Base-by-base conservation (phyloP, 2,888 invertebrate species). In the Troides helena region DNA sequence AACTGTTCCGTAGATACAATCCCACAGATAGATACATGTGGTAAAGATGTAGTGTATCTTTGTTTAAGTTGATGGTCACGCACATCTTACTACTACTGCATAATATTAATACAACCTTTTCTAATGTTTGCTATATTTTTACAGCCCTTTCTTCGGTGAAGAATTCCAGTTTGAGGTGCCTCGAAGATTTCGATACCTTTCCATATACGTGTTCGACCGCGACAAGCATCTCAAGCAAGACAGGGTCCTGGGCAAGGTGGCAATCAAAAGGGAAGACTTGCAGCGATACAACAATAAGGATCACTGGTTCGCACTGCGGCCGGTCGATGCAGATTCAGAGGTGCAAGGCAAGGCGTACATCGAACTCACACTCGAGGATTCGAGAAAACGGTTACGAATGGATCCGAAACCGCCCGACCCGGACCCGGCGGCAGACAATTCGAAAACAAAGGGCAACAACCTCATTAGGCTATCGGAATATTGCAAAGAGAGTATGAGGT, bases 141-240 rank as follows among this genome's bases (percentile, higher is more conserved):
- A 76, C 88, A 96, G 96, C 86, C 98, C 98, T 75, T 98, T 98
- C 90, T 98, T 97, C 87, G 97, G 97, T 73, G 98, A 98, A 86
- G 98, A 98, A 88, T 98, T 97, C 92, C 96, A 97, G 86, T 98
- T 98, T 85, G 97, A 98, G 88, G 97, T 98, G 76, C 98, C 98
- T 65, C 94, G 97, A 79, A 95, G 96, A 87, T 98, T 98, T 92
- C 95, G 98, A 78, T 97, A 96, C 90, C 94, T 98, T 72, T 97
- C 97, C 76, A 95, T 98, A 79, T 98, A 97, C 89, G 95, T 98
- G 79, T 97, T 96, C 91, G 98, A 98, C 86, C 94, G 97, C 75
- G 97, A 97, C 87, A 94, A 96, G 75, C 96, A 96, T 80, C 94
- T 96, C 86, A 97, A 97, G 84, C 96, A 97, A 84, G 97, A 97